phyloP scores from a whole-genome alignment of 2,888 invertebrate genomes.

The Sussaba pulchella region DNA sequence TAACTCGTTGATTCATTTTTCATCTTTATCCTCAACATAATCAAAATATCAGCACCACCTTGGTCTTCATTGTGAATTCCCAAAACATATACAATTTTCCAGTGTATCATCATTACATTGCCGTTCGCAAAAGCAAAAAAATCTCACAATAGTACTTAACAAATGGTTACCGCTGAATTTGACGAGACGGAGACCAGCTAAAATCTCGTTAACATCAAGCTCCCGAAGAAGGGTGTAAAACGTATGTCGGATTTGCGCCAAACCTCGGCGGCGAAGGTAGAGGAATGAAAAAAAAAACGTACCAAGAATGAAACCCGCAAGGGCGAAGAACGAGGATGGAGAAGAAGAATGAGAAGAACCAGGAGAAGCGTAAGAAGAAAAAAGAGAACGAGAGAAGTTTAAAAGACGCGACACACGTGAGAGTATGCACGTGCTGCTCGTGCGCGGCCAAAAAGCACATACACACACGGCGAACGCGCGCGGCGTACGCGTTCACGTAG shows the following conservation, averaged over 20 bases:
- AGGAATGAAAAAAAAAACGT: conserved; percentile 51
- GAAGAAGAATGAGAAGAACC: neutral
- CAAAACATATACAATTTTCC: no score
- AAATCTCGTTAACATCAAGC: conserved; percentile 28
- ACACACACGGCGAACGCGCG: no score
- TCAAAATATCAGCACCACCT: no score
- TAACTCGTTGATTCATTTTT: no score
- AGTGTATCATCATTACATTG: no score
- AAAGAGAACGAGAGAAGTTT: conserved; percentile 11
- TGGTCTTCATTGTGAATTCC: no score
- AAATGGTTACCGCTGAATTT: conserved; percentile 2
- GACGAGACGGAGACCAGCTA: conserved; percentile 10
- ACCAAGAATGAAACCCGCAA: neutral
- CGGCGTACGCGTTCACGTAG: conserved; percentile 50
- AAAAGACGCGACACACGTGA: conserved; percentile 51
- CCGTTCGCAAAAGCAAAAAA: neutral
- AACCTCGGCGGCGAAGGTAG: conserved; percentile 8
- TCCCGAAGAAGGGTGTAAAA: conserved; percentile 41
- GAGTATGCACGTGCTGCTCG: conserved; percentile 53
- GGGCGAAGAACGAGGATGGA: conserved; percentile 13
- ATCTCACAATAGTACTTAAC: neutral
- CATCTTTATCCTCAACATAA: no score
- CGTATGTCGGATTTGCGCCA: conserved; percentile 31
- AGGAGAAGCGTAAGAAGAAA: conserved; percentile 37
- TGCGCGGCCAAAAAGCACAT: neutral